Percentiles rank a stretch among this genome's conserved stretches.
Conservation (phyloP, 2,797 vertebrate species). For the Petrocephalus sullivani region DNA sequence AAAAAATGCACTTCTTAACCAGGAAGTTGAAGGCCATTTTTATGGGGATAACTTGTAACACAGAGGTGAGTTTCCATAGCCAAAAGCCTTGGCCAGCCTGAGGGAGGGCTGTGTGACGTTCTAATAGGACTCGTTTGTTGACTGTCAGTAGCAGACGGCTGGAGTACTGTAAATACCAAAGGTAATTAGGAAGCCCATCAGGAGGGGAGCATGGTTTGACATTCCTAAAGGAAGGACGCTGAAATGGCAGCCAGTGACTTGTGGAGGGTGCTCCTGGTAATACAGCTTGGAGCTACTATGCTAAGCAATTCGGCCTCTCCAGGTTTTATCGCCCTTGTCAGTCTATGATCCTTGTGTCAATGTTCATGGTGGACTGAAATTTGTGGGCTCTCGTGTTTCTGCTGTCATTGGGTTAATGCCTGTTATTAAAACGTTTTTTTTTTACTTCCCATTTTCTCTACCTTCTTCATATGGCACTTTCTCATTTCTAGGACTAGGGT, state of each 20-base stretch:
- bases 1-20: constrained; percentile 64
- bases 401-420: background rate
- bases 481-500: background rate
- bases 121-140: constrained; percentile 81
- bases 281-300: background rate
- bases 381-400: background rate
- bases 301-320: background rate
- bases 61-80: constrained; percentile 73
- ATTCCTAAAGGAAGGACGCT: constrained; percentile 46
- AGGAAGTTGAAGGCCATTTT: constrained; percentile 74
- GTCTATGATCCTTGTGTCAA: background rate
- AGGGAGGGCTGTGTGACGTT: constrained; percentile 61
- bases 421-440: background rate
- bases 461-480: background rate
- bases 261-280: constrained; percentile 38
- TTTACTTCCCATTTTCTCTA: background rate
- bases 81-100: constrained; percentile 68
- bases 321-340: background rate
- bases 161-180: constrained; percentile 73
- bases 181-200: constrained; percentile 85
- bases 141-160: constrained; percentile 79
- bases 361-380: background rate
- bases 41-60: constrained; percentile 77
- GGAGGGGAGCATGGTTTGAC: constrained; percentile 58
- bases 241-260: constrained; percentile 35